Evolutionary conservation across 2,113 vertebrate genomes (phyloP).

Genomic region (Oenanthe melanoleuca): DNA sequence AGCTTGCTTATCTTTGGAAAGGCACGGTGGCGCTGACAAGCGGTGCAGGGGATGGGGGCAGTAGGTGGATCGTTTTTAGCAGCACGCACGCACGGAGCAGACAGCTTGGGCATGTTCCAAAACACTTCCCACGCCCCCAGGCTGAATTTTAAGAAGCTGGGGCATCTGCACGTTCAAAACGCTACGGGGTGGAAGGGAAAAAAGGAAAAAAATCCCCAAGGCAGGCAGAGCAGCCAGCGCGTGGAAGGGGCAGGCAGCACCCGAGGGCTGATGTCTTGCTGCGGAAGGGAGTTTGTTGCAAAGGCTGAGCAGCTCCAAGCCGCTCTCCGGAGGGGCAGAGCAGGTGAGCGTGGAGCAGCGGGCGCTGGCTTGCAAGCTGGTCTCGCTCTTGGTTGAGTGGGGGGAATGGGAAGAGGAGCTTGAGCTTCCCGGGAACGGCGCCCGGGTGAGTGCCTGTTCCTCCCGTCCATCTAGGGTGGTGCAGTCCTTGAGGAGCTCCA

Average conservation of each 20-base stretch:
- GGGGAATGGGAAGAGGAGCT: slow-evolving; percentile 24
- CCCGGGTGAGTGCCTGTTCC: slow-evolving; percentile 1
- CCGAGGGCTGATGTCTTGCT: slow-evolving; percentile 20
- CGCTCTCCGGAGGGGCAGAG: slow-evolving; percentile 41
- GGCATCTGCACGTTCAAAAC: slow-evolving; percentile 61
- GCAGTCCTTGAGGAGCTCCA: not conserved
- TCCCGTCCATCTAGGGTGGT: not conserved
- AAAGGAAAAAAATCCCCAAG: slow-evolving; percentile 16
- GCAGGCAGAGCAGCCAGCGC: slow-evolving; percentile 19
- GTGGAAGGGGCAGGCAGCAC: slow-evolving; percentile 43
- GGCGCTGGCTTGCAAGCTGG: not conserved
- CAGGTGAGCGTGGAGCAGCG: slow-evolving; percentile 41
- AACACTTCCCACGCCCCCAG: slow-evolving; percentile 56
- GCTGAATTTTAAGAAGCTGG: slow-evolving; percentile 63
- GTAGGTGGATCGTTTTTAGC: slow-evolving; percentile 57
- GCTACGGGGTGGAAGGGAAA: not conserved
- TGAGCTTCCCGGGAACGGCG: not conserved
- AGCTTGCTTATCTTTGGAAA: slow-evolving; percentile 35
- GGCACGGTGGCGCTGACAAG: slow-evolving; percentile 13
- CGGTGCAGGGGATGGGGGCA: slow-evolving; percentile 4
- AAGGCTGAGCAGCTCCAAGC: slow-evolving; percentile 15
- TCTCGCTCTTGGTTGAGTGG: not conserved
- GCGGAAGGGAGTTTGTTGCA: slow-evolving; percentile 24
- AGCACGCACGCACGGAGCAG: slow-evolving; percentile 24
- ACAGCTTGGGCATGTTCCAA: slow-evolving; percentile 67